Percentiles rank a stretch among this genome's conserved stretches.
phyloP scores from a whole-genome alignment of 2,797 vertebrate genomes.

The Echeneis naucrates region DNA sequence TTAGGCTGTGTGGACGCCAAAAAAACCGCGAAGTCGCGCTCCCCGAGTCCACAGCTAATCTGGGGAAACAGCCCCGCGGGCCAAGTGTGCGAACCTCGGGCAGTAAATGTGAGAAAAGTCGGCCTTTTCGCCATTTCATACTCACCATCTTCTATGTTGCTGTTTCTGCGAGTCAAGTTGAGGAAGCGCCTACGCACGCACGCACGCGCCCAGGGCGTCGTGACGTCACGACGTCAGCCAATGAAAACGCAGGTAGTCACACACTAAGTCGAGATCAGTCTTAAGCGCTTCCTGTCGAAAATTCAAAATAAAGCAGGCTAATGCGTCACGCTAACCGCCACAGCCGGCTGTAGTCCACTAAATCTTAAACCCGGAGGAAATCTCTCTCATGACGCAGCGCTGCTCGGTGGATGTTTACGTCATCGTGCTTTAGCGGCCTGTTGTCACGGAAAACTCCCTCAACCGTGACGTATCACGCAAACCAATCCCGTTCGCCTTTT shows the following conservation, averaged over 20 bases:
- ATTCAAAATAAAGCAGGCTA: constrained; percentile 63
- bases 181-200: constrained; percentile 74
- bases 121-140: constrained; percentile 66
- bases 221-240: constrained; percentile 57
- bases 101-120: neutral
- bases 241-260: constrained; percentile 13
- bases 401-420: no score
- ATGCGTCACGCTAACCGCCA: neutral
- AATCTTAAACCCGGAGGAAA: no score
- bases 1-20: neutral
- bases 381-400: no score
- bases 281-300: neutral
- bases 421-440: no score
- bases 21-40: neutral
- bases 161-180: constrained; percentile 66
- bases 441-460: no score
- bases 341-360: no score
- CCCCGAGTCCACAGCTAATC: neutral
- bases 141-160: constrained; percentile 87
- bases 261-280: neutral
- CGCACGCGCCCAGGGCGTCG: no score
- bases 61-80: neutral
- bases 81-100: neutral
- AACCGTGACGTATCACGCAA: no score
- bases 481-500: no score